These are phyloP conservation scores for Serranus cabrilla DNA, from an alignment of 2,797 vertebrate genomes.

Conservation along the genomic window DNA sequence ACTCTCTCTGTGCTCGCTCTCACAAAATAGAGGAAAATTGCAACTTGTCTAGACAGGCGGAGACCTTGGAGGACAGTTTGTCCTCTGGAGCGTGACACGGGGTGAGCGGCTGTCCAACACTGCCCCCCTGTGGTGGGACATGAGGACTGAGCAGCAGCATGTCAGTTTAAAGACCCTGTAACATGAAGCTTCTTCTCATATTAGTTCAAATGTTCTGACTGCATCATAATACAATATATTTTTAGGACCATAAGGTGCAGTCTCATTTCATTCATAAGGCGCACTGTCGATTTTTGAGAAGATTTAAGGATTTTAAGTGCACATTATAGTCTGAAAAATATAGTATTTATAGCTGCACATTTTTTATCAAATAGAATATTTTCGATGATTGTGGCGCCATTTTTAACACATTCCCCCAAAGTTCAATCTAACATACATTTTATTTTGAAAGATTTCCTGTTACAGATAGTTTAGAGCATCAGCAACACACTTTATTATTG, in stretches of 20 bases:
- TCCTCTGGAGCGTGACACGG: conserved; percentile 36
- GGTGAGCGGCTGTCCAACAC: conserved; percentile 54
- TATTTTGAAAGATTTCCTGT: neutral
- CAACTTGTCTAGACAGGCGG: conserved; percentile 66
- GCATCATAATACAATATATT: neutral
- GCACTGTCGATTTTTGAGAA: too few species aligned
- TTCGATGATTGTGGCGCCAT: neutral
- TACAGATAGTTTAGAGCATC: neutral
- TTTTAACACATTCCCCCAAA: neutral
- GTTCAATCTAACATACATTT: neutral
- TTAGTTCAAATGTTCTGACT: neutral
- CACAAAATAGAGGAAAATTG: conserved; percentile 60
- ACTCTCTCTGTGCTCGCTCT: conserved; percentile 19
- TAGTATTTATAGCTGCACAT: neutral
- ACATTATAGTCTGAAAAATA: too few species aligned
- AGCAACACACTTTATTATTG: neutral
- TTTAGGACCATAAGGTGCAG: too few species aligned
- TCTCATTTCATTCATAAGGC: too few species aligned
- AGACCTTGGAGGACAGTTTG: conserved; percentile 60
- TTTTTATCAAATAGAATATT: conserved; percentile 2
- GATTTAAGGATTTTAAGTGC: too few species aligned
- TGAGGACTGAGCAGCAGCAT: neutral
- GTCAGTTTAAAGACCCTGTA: neutral
- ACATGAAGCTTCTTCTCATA: neutral
- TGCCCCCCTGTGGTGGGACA: conserved; percentile 66